Conservation (phyloP, 2,888 invertebrate species). For the Cremastobaeus sp. region DNA sequence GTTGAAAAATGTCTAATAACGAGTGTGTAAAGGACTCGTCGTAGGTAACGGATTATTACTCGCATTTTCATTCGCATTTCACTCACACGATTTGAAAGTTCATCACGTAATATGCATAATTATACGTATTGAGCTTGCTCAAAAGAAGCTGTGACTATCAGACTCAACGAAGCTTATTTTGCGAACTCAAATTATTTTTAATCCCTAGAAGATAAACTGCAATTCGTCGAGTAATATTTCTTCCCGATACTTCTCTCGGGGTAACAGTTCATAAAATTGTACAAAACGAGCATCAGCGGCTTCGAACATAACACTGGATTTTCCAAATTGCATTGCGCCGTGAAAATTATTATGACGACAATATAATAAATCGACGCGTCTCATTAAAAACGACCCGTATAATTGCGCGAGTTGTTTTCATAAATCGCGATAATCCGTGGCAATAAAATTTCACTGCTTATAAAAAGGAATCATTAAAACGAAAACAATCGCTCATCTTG, state of each 20-base stretch:
- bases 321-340: too few species aligned
- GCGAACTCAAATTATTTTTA: background rate
- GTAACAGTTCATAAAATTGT: background rate
- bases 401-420: background rate
- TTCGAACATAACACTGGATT: background rate
- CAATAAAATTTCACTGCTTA: background rate
- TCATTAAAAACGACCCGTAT: background rate
- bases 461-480: background rate
- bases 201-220: background rate
- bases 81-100: slow-evolving; percentile 19
- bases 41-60: too few species aligned
- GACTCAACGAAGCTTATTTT: background rate
- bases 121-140: slow-evolving; percentile 4
- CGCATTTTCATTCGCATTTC: slow-evolving; percentile 17
- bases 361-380: background rate
- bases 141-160: slow-evolving; percentile 12
- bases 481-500: background rate
- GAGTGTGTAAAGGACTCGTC: slow-evolving; percentile 15
- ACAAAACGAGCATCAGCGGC: background rate
- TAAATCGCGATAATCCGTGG: background rate
- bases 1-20: too few species aligned
- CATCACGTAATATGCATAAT: slow-evolving; percentile 27
- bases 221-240: background rate
- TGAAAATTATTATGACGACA: too few species aligned
- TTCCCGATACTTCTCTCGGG: background rate